Base-by-base conservation (phyloP, 1,140 invertebrate species). In the Piezodorus guildinii region DNA sequence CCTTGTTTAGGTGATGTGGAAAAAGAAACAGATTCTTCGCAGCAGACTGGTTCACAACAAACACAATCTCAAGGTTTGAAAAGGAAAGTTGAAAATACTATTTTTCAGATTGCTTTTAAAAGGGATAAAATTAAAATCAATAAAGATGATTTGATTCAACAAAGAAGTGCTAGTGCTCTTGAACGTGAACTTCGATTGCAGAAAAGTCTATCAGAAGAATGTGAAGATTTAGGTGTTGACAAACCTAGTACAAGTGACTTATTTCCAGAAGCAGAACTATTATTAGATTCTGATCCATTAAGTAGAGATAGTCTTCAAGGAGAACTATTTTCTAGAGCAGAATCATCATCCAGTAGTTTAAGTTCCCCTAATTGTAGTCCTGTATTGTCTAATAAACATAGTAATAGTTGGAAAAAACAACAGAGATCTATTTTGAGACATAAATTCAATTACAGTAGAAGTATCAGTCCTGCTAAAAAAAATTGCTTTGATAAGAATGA, bases 231-330 rank as follows among this genome's bases (percentile, higher is more conserved):
- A 2, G 85, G 86, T 15, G 85, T 88, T 12, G 85, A 87, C 66
- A 85, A 86, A 45, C 85, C 85, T 0, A 87, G 84, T 51, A 84
- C 85, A 0, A 86, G 84, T 64, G 86, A 88, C 69, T 73, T 87
- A 27, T 87, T 87, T 72, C 86, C 86, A 1, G 85, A 87, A 67
- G 85, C 85, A 0, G 85, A 87, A 69, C 70, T 87, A 34, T 71
- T 86, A 19, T 85, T 87, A 68, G 83, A 83, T 66, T 74, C 75
- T 0, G 79, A 79, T 69, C 77, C 77, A 54, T 79, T 78, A n/a
- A 67, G 65, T 65, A 62, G 62, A 44, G 68, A 69, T 39, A 67
- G 66, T 60, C 25, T 67, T 21, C 66, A 64, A 21, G 44, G 45
- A 34, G 66, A 65, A 45, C n/a, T 61, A 1, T 67, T 67, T 46